Evolutionary conservation across 2,113 vertebrate genomes (phyloP).

Genomic region (Mesembrinibis cayennensis): DNA sequence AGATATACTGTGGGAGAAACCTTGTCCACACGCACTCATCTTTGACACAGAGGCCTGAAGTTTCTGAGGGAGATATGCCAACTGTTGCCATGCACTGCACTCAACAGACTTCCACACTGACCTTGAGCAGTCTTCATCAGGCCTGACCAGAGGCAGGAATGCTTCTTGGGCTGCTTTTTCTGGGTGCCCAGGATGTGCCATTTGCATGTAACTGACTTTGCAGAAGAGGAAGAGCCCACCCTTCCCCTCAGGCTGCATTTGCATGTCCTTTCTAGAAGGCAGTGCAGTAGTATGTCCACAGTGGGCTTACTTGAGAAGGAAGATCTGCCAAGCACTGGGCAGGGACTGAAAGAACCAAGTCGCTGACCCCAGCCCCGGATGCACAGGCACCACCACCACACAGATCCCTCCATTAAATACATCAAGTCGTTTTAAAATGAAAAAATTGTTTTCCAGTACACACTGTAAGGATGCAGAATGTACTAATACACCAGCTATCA

Average conservation of each 20-base stretch:
- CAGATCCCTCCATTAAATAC: not conserved
- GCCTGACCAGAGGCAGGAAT: not conserved
- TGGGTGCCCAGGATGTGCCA: not conserved
- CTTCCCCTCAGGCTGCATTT: not conserved
- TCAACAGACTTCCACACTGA: not conserved
- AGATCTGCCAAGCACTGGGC: not conserved
- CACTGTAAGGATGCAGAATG: not conserved
- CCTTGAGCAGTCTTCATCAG: not conserved
- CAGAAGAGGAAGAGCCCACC: not conserved
- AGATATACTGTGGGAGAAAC: not conserved
- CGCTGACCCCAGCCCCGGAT: not conserved
- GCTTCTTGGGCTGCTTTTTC: not conserved
- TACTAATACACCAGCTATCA: not conserved
- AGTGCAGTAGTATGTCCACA: not conserved
- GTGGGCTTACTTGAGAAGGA: not conserved
- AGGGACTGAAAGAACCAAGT: not conserved
- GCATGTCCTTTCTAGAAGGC: not conserved
- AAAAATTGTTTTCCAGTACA: not conserved
- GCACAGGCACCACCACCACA: not conserved
- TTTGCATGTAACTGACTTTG: not conserved
- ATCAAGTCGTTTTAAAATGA: not conserved
- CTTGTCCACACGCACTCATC: not conserved
- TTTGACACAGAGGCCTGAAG: not conserved
- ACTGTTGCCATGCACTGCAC: not conserved
- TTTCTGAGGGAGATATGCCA: not conserved